Base-by-base conservation (phyloP, 2,113 vertebrate species). In the Festucalex cinctus region DNA sequence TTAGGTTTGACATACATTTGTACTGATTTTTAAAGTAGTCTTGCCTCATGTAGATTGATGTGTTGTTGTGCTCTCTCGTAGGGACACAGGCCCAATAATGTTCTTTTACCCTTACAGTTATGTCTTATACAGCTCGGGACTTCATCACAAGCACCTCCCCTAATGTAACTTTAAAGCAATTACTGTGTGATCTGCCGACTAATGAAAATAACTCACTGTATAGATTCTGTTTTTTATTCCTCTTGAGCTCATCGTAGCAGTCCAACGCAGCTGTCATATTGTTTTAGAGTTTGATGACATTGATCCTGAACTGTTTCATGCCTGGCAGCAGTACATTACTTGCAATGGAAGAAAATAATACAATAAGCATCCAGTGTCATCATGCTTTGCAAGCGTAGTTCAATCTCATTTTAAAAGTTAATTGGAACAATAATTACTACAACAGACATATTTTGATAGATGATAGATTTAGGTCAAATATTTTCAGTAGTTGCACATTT, bases 151-250 rank as follows among this genome's bases (percentile, higher is more conserved):
- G 68, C 72, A 66, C 70, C 70, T 68, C 68, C 74, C 63, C 77
- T 87, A 85, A 87, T 87, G 84, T 80, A 84, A 77, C 80, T 79
- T 62, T 90, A 88, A 88, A 77, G 73, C 77, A 85, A 84, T 90
- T 90, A 87, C 81, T 77, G 63, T 69, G 64, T 68, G 72, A 77
- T 82, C 72, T 14, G n/a, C 53, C 64, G 74, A 67, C 79, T 87
- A 85, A 90, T 88, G 83, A 85, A 76, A 82, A 78, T 73, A 78
- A 83, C 78, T 81, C 66, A 66, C 64, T 76, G 71, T 80, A 82
- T 84, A 65, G 63, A 58, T 68, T 78, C 32, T 1, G 0, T 71
- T 54, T 66, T 66, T 72, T 35, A 70, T 43, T 74, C 68, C 61
- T 86, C 58, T 78, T 81, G 70, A 77, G 64, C 85, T 84, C 60